Evolutionary conservation across 2,113 vertebrate species (phyloP).

Genomic region (Tenebrosternarchus preto): DNA sequence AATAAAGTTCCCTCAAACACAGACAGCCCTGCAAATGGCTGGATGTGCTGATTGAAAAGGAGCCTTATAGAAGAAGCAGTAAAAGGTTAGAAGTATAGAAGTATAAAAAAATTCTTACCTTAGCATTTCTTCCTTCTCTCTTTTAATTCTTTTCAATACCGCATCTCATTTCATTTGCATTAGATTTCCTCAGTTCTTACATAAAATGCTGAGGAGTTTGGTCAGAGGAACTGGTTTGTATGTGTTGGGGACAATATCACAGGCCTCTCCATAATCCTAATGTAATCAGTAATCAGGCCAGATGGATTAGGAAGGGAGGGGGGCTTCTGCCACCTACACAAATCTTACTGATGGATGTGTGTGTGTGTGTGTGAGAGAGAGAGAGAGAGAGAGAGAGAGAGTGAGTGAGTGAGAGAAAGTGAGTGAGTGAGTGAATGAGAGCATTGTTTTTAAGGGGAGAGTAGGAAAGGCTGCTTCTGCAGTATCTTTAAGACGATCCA

Average conservation of each 20-base stretch:
- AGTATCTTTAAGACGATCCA: too few species aligned
- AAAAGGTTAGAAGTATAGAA: too few species aligned
- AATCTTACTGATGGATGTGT: slow-evolving; percentile 58
- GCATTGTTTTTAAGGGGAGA: background rate
- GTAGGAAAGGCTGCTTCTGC: too few species aligned
- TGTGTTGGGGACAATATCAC: slow-evolving; percentile 54
- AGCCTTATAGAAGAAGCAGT: slow-evolving; percentile 14
- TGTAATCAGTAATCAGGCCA: slow-evolving; percentile 76
- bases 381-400: too few species aligned
- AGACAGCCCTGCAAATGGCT: background rate
- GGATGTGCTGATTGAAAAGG: slow-evolving; percentile 14
- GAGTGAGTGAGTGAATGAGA: slow-evolving; percentile 25
- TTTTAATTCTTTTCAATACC: background rate
- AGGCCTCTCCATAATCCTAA: slow-evolving; percentile 70
- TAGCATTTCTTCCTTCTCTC: background rate
- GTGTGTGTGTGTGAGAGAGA: slow-evolving; percentile 20
- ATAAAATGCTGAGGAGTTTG: slow-evolving; percentile 2
- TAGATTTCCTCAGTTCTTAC: background rate
- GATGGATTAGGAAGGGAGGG: slow-evolving; percentile 68
- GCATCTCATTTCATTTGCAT: background rate
- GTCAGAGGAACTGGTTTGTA: slow-evolving; percentile 40
- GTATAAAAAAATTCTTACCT: slow-evolving; percentile 46
- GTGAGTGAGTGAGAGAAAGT: background rate
- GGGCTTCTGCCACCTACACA: slow-evolving; percentile 72
- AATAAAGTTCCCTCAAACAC: background rate